These are phyloP conservation scores for Seriola rivoliana DNA, from an alignment of 2,113 vertebrate genomes.

Conservation along the genomic window DNA sequence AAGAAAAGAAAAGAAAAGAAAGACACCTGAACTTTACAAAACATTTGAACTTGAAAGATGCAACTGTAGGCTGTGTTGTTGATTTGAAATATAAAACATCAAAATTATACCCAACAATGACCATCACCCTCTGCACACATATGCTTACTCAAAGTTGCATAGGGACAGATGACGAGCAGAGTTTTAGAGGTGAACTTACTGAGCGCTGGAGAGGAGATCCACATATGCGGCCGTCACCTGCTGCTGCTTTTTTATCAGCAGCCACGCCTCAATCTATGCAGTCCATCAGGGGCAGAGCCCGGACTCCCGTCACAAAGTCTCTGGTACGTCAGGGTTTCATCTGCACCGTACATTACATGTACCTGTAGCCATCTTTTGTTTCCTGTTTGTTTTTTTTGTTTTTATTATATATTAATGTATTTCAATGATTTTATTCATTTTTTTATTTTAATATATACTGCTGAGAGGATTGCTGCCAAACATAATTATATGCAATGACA, in stretches of 20 bases:
- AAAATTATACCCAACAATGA: not conserved
- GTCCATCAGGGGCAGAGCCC: not conserved
- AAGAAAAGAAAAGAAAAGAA: too few relatives aligned
- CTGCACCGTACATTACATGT: not conserved
- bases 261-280: constrained; percentile 13
- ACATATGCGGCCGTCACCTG: not conserved
- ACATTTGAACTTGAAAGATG: not conserved
- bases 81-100: not conserved
- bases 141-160: not conserved
- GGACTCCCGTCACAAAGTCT: not conserved
- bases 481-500: too few relatives aligned
- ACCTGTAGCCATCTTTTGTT: not conserved
- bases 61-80: not conserved
- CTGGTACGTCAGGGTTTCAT: not conserved
- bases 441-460: too few relatives aligned
- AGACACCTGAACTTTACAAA: not conserved
- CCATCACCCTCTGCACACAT: not conserved
- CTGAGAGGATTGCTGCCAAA: too few relatives aligned
- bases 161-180: not conserved
- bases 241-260: constrained; percentile 35
- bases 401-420: too few relatives aligned
- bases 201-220: not conserved
- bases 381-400: too few relatives aligned
- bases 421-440: too few relatives aligned
- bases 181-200: constrained; percentile 33